phyloP scores from a whole-genome alignment of 35 echinoderm and acorn worm species.

The Strongylocentrotus purpuratus region DNA sequence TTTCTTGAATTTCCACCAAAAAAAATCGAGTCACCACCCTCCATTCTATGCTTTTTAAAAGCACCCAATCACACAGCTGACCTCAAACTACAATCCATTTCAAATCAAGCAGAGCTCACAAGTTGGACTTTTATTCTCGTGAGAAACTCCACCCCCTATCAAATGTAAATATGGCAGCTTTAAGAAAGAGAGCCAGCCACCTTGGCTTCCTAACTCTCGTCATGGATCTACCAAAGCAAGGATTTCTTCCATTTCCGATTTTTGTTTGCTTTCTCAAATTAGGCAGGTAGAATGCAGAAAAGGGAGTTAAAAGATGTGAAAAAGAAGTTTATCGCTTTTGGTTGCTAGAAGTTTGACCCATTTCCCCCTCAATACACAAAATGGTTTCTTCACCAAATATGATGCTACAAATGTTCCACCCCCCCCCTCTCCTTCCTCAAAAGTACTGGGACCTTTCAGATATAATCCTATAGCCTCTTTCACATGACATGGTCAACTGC shows the following conservation, averaged over 20 bases:
- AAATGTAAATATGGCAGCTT: background rate
- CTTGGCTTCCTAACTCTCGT: background rate
- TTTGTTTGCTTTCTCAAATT: slow-evolving; percentile 8
- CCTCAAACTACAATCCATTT: background rate
- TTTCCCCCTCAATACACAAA: background rate
- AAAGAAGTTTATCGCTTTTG: background rate
- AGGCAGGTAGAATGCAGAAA: background rate
- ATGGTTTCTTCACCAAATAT: background rate
- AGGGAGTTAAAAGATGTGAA: background rate
- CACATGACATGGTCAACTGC: no score
- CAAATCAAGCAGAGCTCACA: background rate
- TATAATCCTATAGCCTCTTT: background rate
- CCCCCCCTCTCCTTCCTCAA: background rate
- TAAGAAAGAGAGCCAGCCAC: background rate
- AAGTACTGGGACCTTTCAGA: background rate
- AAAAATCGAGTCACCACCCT: no score
- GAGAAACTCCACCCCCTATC: background rate
- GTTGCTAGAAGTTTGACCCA: background rate
- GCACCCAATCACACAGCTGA: no score
- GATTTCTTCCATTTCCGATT: background rate
- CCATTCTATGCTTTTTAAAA: no score
- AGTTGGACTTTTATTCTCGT: background rate
- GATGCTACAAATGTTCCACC: background rate
- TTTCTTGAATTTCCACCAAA: no score
- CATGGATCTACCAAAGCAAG: background rate